Evolutionary conservation across 1,140 invertebrate species (phyloP).

Genomic region (Dinoponera quadriceps): DNA sequence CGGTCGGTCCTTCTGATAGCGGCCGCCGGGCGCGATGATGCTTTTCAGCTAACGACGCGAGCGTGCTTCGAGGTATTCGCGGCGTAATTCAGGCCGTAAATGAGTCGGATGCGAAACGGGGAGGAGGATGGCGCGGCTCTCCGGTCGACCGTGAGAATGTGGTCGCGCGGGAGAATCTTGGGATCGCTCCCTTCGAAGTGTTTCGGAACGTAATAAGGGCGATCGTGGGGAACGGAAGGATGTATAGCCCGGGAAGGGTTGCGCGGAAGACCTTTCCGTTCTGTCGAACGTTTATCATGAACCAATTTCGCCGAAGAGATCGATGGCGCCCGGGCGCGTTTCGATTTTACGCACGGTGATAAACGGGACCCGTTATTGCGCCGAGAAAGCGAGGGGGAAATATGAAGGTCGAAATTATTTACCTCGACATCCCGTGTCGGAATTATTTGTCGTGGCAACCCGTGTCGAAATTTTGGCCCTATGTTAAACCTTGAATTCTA

Average conservation of each 20-base stretch:
- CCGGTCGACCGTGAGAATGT: constrained; percentile 65
- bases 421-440: not conserved
- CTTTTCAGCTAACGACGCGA: not conserved
- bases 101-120: constrained; percentile 24
- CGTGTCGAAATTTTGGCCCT: no score
- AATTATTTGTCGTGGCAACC: no score
- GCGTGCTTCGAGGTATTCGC: not conserved
- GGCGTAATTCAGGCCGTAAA: constrained; percentile 31
- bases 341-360: not conserved
- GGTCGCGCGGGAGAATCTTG: not conserved
- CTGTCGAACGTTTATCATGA: constrained; percentile 3
- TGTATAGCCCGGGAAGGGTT: constrained; percentile 60
- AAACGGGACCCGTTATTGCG: not conserved
- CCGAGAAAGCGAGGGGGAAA: not conserved
- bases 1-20: constrained; percentile 7
- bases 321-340: not conserved
- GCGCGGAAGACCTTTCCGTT: not conserved
- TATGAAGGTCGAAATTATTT: not conserved
- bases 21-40: no score
- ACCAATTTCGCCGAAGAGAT: constrained; percentile 25
- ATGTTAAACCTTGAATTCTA: no score
- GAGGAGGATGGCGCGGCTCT: constrained; percentile 6
- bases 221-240: not conserved
- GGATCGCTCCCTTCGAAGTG: not conserved
- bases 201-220: constrained; percentile 45